Percentiles rank a stretch among this genome's conserved stretches.
Conservation (phyloP, 2,888 invertebrate species). For the Aquatica leii region DNA sequence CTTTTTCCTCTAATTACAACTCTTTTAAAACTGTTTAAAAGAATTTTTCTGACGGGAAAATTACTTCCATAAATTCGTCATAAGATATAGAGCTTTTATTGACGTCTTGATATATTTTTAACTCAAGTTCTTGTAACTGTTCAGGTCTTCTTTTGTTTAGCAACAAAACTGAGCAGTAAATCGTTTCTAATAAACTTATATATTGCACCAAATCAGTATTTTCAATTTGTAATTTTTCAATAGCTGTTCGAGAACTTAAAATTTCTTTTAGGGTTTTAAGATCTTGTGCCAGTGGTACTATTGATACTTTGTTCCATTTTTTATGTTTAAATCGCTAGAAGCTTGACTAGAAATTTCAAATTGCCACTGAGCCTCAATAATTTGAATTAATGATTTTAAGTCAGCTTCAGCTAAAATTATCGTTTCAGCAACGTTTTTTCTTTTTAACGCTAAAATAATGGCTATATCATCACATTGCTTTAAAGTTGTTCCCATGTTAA, state of each 20-base stretch:
- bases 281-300: slow-evolving; percentile 28
- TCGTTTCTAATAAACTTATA: slow-evolving; percentile 25
- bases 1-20: slow-evolving; percentile 6
- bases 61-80: background rate
- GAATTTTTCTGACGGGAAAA: background rate
- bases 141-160: slow-evolving; percentile 32
- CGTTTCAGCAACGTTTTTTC: slow-evolving; percentile 1
- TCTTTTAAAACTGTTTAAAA: too few species aligned
- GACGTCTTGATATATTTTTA: background rate
- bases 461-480: slow-evolving; percentile 33
- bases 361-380: slow-evolving; percentile 28
- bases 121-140: slow-evolving; percentile 24
- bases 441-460: slow-evolving; percentile 9
- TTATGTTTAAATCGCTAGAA: slow-evolving; percentile 20
- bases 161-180: slow-evolving; percentile 32
- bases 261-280: slow-evolving; percentile 27
- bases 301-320: slow-evolving; percentile 34
- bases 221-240: slow-evolving; percentile 8
- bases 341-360: too few species aligned
- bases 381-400: slow-evolving; percentile 28
- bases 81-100: background rate
- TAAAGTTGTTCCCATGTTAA: slow-evolving; percentile 27
- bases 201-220: slow-evolving; percentile 14
- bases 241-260: slow-evolving; percentile 11
- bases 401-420: slow-evolving; percentile 22